phyloP scores from a whole-genome alignment of 2,113 vertebrate genomes.

The Numenius arquata region DNA sequence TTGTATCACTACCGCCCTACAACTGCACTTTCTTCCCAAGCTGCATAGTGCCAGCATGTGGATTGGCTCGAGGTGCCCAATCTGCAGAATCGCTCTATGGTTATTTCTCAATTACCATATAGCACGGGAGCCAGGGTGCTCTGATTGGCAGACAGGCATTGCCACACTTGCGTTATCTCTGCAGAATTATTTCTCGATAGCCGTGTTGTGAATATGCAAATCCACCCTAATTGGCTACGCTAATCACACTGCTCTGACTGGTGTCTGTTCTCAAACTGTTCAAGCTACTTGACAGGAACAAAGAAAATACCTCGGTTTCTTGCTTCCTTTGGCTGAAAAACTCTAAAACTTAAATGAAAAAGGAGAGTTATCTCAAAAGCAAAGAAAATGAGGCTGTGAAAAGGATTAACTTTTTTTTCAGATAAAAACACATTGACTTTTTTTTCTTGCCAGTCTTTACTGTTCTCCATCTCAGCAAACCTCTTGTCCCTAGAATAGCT shows the following conservation, averaged over 20 bases:
- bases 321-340: slow-evolving; percentile 28
- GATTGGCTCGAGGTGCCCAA: neutral
- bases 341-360: slow-evolving; percentile 45
- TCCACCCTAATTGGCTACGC: slow-evolving; percentile 41
- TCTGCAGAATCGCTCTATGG: neutral
- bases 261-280: slow-evolving; percentile 39
- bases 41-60: neutral
- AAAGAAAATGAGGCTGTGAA: slow-evolving; percentile 40
- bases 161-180: slow-evolving; percentile 8
- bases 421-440: slow-evolving; percentile 38
- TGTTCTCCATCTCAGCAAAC: neutral
- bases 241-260: slow-evolving; percentile 51
- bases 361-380: slow-evolving; percentile 36
- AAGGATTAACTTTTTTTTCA: slow-evolving; percentile 47
- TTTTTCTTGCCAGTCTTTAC: slow-evolving; percentile 8
- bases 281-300: slow-evolving; percentile 60
- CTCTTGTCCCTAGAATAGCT: slow-evolving; percentile 32
- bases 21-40: neutral
- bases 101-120: neutral
- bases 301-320: slow-evolving; percentile 51
- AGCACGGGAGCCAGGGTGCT: neutral
- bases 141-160: slow-evolving; percentile 10
- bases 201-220: slow-evolving; percentile 58
- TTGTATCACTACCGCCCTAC: neutral
- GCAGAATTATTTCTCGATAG: slow-evolving; percentile 41